These are phyloP conservation scores for Peromyscus leucopus DNA, from an alignment of 2,113 vertebrate species.

Conservation along the genomic window DNA sequence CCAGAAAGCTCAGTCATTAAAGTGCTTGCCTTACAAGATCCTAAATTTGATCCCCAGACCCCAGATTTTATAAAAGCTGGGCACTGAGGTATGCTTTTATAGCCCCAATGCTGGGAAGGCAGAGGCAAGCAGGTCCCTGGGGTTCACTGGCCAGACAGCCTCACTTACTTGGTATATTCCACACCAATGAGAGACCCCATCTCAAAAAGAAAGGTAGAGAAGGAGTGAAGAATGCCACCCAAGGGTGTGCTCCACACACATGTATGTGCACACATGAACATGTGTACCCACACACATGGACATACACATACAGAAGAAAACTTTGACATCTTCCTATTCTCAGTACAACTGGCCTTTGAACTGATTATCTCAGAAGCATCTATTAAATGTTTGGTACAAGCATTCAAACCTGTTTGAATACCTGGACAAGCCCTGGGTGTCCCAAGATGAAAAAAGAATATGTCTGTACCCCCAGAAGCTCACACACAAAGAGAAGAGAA, in stretches of 20 bases:
- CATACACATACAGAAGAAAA: background rate
- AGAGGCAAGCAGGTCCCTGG: background rate
- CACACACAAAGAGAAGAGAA: constrained; percentile 18
- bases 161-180: too few species aligned
- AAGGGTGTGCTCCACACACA: background rate
- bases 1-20: background rate
- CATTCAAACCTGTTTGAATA: constrained; percentile 45
- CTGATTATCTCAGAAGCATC: constrained; percentile 1
- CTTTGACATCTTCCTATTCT: background rate
- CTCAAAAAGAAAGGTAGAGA: background rate
- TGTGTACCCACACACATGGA: background rate
- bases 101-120: background rate
- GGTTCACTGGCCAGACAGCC: background rate
- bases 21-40: background rate
- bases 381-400: constrained; percentile 16
- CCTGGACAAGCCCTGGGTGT: background rate
- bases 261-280: background rate
- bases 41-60: background rate
- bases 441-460: constrained; percentile 30
- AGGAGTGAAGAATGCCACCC: too few species aligned
- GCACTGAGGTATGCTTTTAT: background rate
- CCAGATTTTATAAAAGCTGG: background rate
- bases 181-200: background rate
- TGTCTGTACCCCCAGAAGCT: constrained; percentile 20
- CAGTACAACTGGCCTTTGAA: constrained; percentile 33